These are phyloP conservation scores for Pygoscelis adeliae DNA, from an alignment of 2,113 vertebrate genomes.

Conservation along the genomic window DNA sequence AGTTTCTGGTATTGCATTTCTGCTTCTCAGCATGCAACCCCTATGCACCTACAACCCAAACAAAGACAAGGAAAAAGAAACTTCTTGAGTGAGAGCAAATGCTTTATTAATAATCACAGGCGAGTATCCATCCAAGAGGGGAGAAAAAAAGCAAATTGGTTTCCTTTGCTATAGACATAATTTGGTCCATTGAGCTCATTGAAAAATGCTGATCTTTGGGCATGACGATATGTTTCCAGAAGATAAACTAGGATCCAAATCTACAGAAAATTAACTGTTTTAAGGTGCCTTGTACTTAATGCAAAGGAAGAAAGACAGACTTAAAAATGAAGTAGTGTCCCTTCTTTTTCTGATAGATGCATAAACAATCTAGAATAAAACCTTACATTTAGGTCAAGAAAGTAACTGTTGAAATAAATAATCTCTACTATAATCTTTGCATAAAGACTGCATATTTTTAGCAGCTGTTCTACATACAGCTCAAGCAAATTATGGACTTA, in stretches of 20 bases:
- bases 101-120: background rate
- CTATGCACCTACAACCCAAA: background rate
- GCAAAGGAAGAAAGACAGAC: background rate
- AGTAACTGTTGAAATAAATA: background rate
- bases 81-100: background rate
- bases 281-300: background rate
- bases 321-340: background rate
- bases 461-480: background rate
- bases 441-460: background rate
- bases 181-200: background rate
- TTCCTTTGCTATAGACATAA: background rate
- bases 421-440: background rate
- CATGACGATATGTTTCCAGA: background rate
- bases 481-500: background rate
- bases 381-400: background rate
- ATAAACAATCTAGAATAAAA: background rate
- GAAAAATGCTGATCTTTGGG: background rate
- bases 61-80: background rate
- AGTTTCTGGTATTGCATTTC: background rate
- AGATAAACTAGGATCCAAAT: background rate
- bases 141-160: background rate
- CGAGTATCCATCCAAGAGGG: background rate
- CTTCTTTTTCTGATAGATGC: background rate
- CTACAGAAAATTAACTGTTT: background rate
- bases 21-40: background rate